Base-by-base conservation (phyloP, 2,888 invertebrate genomes). In the Phortica magna region DNA sequence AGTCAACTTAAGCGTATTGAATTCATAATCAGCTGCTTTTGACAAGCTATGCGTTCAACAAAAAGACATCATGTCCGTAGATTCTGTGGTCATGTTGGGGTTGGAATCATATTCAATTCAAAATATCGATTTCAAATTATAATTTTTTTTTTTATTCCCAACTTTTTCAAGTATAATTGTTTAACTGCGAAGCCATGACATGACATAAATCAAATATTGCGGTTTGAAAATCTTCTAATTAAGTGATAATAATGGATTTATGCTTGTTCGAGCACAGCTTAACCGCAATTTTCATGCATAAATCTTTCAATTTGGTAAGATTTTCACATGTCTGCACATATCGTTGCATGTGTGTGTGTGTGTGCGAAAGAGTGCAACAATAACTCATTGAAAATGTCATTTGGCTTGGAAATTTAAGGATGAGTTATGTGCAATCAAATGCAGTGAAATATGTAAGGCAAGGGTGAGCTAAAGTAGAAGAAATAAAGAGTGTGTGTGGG, bases 201-300 rank as follows among this genome's bases (percentile, higher is more conserved):
- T 48, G 48, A 14, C 48, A 48, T 48, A 48, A 48, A 48, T 48
- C 48, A 48, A 48, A 48, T 48, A 48, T 48, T 48, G 48, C 59
- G 59, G 59, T 59, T 59, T 59, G 59, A n/a, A n/a, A 53, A 59
- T n/a, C 19, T 12, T 59, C 41, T 41, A 65, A 65, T 65, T 65
- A 65, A 41, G 65, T 65, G 41, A 41, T 41, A 39, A 41, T 65
- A n/a, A 65, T n/a, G 19, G 65, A 65, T 65, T 65, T 41, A 65
- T 65, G 65, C 65, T 48, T 48, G 48, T 48, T 48, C 10, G 14
- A 48, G 48, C 48, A 48, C 48, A 2, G 48, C 48, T 48, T 48
- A 9, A 48, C 48, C 48, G 14, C 48, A 48, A 48, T 31, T 31
- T 31, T 31, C 31, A 31, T 31, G 31, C 31, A 48, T 48, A 48